These are phyloP conservation scores for rabbit (Oryctolagus cuniculus) DNA, from an alignment of 2,113 vertebrate species.

Conservation along the genomic window DNA sequence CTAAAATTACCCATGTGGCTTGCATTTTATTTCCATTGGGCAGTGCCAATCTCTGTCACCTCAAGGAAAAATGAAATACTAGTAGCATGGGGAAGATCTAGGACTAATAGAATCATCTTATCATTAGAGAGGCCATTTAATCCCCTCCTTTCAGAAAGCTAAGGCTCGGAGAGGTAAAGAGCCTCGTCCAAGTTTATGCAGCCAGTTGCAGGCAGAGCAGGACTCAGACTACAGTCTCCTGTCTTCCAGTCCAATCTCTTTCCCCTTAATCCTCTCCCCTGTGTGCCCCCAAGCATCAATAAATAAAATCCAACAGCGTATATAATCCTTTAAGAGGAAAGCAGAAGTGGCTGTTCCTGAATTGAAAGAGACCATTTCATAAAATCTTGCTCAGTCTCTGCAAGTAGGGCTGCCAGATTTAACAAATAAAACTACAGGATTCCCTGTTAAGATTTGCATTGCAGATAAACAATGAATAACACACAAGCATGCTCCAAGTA, in stretches of 20 bases:
- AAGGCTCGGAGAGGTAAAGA: not conserved
- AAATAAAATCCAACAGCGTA: not conserved
- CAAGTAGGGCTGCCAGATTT: conserved; percentile 26
- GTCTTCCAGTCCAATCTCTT: not conserved
- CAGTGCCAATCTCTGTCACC: not conserved
- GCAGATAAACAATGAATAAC: conserved; percentile 44
- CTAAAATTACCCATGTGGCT: not conserved
- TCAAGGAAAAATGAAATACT: conserved; percentile 5
- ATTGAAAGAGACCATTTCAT: conserved; percentile 58
- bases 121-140: not conserved
- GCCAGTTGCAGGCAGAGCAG: not conserved
- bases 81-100: not conserved
- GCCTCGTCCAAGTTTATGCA: not conserved
- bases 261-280: not conserved
- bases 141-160: not conserved
- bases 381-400: conserved; percentile 44
- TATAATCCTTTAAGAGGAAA: conserved; percentile 32
- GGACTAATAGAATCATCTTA: not conserved
- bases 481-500: not conserved
- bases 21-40: conserved; percentile 22
- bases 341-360: not conserved
- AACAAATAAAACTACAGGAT: conserved; percentile 60
- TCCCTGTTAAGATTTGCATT: conserved; percentile 49
- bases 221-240: not conserved
- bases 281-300: not conserved